Conservation (phyloP, 2,888 invertebrate species). For the Horisme vitalbata region DNA sequence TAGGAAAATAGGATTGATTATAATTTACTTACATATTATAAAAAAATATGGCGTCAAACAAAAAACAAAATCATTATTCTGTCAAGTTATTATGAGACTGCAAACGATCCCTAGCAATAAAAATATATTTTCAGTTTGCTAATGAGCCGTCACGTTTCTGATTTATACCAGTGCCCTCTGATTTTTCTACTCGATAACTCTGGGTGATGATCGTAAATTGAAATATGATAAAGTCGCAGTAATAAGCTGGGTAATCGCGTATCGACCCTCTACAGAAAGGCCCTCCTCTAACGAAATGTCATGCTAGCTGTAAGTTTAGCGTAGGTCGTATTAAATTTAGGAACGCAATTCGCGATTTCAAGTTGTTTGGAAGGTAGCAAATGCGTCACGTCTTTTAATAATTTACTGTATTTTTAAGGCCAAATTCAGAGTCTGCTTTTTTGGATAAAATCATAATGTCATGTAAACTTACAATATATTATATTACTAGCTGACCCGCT, state of each 20-base stretch:
- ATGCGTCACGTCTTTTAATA: no score
- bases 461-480: no score
- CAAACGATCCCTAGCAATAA: conserved; percentile 15
- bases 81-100: no score
- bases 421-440: no score
- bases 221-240: conserved; percentile 81
- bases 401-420: no score
- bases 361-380: not conserved
- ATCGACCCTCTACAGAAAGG: conserved; percentile 62
- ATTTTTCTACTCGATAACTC: conserved; percentile 80
- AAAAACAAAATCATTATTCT: no score
- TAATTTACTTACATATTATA: not conserved
- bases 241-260: conserved; percentile 74
- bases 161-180: conserved; percentile 75
- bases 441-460: not conserved
- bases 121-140: conserved; percentile 36
- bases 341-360: conserved; percentile 26
- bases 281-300: conserved; percentile 50
- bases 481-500: no score
- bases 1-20: no score
- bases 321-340: conserved; percentile 26
- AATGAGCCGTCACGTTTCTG: conserved; percentile 77
- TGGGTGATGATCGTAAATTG: conserved; percentile 80
- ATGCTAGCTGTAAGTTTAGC: conserved; percentile 42
- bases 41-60: no score